Percentiles rank a stretch among this genome's conserved stretches.
These are phyloP conservation scores for Episyrphus balteatus DNA, from an alignment of 1,140 invertebrate genomes.

Conservation along the genomic window DNA sequence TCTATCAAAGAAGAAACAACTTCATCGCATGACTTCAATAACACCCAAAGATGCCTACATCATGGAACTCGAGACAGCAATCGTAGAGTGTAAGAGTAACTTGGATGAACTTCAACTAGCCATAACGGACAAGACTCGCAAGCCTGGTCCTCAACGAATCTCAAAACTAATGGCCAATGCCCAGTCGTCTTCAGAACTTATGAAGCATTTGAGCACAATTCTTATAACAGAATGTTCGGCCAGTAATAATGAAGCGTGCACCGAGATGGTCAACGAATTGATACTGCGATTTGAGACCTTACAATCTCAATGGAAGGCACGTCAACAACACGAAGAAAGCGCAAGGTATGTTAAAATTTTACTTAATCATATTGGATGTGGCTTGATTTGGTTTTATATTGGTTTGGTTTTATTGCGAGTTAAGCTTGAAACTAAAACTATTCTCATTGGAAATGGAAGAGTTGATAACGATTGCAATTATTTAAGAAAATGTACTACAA, in stretches of 20 bases:
- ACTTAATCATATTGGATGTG: slow-evolving; percentile 1
- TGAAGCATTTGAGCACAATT: slow-evolving; percentile 63
- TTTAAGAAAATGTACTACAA: too few species aligned
- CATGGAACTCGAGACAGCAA: slow-evolving; percentile 56
- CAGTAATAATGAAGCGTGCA: slow-evolving; percentile 51
- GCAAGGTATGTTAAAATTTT: slow-evolving; percentile 20
- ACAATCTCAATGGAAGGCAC: slow-evolving; percentile 55
- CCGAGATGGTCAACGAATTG: slow-evolving; percentile 53
- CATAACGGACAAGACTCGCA: slow-evolving; percentile 39
- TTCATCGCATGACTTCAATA: slow-evolving; percentile 47
- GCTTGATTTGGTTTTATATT: slow-evolving; percentile 1
- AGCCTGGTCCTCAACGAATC: slow-evolving; percentile 43
- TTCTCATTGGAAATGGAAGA: too few species aligned
- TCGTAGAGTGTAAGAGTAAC: slow-evolving; percentile 48
- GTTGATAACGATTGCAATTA: too few species aligned
- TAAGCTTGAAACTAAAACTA: too few species aligned
- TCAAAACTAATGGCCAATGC: slow-evolving; percentile 56
- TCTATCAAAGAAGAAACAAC: slow-evolving; percentile 39
- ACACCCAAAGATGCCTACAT: slow-evolving; percentile 70
- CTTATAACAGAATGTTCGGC: slow-evolving; percentile 62
- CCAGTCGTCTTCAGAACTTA: slow-evolving; percentile 61
- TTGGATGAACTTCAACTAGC: slow-evolving; percentile 44
- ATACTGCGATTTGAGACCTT: slow-evolving; percentile 56
- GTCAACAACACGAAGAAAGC: slow-evolving; percentile 40
- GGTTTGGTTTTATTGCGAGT: background rate